Evolutionary conservation across 2,113 vertebrate species (phyloP).

Genomic region (Xenus cinereus): DNA sequence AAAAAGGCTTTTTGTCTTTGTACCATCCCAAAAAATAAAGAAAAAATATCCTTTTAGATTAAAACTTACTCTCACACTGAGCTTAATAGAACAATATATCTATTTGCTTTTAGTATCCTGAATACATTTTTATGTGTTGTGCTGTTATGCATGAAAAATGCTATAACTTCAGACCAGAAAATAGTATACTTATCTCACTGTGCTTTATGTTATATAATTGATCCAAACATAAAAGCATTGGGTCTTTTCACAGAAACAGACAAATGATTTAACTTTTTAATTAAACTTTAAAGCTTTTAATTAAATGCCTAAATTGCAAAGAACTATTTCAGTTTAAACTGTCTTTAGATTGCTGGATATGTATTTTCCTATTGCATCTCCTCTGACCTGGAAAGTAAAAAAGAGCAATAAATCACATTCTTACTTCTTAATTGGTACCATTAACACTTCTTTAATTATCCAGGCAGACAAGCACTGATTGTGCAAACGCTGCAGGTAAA

Average conservation of each 20-base stretch:
- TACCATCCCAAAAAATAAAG: background rate
- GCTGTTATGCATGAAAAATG: constrained; percentile 47
- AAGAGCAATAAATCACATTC: constrained; percentile 59
- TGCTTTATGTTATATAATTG: constrained; percentile 68
- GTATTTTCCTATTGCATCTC: constrained; percentile 57
- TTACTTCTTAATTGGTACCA: constrained; percentile 62
- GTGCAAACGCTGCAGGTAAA: constrained; percentile 54
- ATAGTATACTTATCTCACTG: constrained; percentile 37
- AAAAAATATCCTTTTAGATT: constrained; percentile 34
- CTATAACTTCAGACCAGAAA: constrained; percentile 57
- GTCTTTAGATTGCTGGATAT: constrained; percentile 65
- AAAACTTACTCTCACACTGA: constrained; percentile 45
- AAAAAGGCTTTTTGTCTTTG: background rate
- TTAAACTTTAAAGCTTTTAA: constrained; percentile 79
- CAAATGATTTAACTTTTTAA: constrained; percentile 81
- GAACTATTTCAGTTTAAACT: constrained; percentile 68
- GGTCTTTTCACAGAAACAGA: constrained; percentile 56
- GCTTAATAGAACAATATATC: constrained; percentile 66
- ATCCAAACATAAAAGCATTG: constrained; percentile 44
- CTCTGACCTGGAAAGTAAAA: constrained; percentile 64
- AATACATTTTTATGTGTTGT: constrained; percentile 58
- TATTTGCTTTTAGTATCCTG: constrained; percentile 45
- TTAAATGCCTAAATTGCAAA: constrained; percentile 77
- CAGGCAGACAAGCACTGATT: constrained; percentile 26
- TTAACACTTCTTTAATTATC: constrained; percentile 68